These are phyloP conservation scores for Brachyopa scutellaris DNA, from an alignment of 2,888 invertebrate species.

Conservation along the genomic window DNA sequence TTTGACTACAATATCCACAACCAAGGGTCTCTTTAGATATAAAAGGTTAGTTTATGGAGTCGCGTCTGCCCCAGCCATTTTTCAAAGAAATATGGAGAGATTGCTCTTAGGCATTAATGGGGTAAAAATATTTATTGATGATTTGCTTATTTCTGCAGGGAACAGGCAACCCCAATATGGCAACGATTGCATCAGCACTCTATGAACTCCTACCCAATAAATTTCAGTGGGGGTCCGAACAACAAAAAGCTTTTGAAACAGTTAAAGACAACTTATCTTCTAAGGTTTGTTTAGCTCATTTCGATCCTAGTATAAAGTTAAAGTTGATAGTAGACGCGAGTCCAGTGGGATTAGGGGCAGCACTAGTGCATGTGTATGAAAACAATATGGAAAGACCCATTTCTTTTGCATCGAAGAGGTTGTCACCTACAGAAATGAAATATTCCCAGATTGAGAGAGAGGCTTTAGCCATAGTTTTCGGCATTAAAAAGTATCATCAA, in stretches of 20 bases:
- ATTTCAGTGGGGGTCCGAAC: no score
- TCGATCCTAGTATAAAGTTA: not conserved
- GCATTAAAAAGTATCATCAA: conserved; percentile 77
- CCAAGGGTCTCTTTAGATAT: conserved; percentile 54
- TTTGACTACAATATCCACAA: no score
- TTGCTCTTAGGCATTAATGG: no score
- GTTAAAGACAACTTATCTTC: not conserved
- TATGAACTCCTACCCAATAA: no score
- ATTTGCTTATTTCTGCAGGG: no score
- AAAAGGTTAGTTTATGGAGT: no score
- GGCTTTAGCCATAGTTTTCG: conserved; percentile 77
- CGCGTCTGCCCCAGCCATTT: no score
- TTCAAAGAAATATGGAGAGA: no score
- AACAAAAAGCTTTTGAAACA: not conserved
- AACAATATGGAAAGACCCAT: conserved; percentile 77
- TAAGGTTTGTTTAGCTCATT: not conserved
- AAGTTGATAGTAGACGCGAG: conserved; percentile 13
- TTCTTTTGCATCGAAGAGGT: conserved; percentile 77
- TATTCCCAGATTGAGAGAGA: conserved; percentile 75
- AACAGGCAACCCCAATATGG: conserved; percentile 74
- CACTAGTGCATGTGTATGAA: no score
- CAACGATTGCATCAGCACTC: no score
- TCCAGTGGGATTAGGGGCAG: no score
- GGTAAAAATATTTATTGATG: no score
- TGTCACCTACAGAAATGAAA: conserved; percentile 73